phyloP scores from a whole-genome alignment of 2,888 invertebrate genomes.

The Hoplodrina ambigua region DNA sequence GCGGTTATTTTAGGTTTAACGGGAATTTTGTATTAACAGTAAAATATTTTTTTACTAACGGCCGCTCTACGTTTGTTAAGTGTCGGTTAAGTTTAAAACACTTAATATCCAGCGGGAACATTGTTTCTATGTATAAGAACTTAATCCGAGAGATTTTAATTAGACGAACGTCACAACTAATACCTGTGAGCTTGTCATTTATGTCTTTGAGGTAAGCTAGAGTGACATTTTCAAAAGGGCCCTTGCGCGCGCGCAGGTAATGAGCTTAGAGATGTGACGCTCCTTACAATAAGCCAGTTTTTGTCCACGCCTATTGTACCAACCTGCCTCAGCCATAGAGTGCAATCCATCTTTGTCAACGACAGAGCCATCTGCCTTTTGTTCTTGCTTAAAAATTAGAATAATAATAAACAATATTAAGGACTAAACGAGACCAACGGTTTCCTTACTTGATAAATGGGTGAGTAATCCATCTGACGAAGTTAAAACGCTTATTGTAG shows the following conservation, averaged over 20 bases:
- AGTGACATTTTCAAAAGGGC: slow-evolving; percentile 83
- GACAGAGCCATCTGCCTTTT: slow-evolving; percentile 79
- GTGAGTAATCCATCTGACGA: slow-evolving; percentile 49
- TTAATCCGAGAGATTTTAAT: slow-evolving; percentile 75
- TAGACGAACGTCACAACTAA: slow-evolving; percentile 78
- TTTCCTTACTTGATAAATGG: slow-evolving; percentile 64
- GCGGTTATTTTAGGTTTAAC: slow-evolving; percentile 16
- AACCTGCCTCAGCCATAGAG: slow-evolving; percentile 73
- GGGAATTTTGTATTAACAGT: slow-evolving; percentile 31
- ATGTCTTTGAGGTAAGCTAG: slow-evolving; percentile 73
- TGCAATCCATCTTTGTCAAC: slow-evolving; percentile 86
- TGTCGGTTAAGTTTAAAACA: slow-evolving; percentile 16
- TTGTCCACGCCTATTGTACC: slow-evolving; percentile 78
- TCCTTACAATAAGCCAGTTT: slow-evolving; percentile 76
- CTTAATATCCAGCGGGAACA: slow-evolving; percentile 37
- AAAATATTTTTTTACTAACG: slow-evolving; percentile 22
- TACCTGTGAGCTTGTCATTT: slow-evolving; percentile 70
- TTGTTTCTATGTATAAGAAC: slow-evolving; percentile 53
- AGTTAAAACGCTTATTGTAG: slow-evolving; percentile 32
- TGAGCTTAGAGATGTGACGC: slow-evolving; percentile 77
- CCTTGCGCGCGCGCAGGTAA: slow-evolving; percentile 82
- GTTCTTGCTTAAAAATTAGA: slow-evolving; percentile 88
- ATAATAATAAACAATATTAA: slow-evolving; percentile 81
- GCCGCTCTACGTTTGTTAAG: slow-evolving; percentile 7
- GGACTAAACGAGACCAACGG: slow-evolving; percentile 70